Evolutionary conservation across 35 echinoderm and acorn worm species (phyloP).

Genomic region (Apostichopus parvimensis): DNA sequence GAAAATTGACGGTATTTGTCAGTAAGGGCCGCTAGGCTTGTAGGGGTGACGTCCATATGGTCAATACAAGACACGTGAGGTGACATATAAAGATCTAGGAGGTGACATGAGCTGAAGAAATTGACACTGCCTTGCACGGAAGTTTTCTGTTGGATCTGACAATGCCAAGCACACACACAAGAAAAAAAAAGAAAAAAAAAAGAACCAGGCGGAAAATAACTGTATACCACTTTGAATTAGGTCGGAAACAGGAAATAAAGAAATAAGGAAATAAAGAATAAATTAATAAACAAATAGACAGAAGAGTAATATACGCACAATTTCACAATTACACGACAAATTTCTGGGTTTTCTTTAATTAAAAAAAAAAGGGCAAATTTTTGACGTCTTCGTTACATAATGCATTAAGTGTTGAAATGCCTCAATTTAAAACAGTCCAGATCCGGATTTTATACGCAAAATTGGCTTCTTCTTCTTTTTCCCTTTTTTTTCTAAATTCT

Average conservation of each 20-base stretch:
- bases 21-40: constrained; percentile 4
- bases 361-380: too few relatives aligned
- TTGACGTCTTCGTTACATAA: too few relatives aligned
- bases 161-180: background rate
- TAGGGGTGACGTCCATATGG: background rate
- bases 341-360: too few relatives aligned
- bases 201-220: too few relatives aligned
- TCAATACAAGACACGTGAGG: constrained; percentile 6
- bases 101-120: background rate
- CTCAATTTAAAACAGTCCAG: too few relatives aligned
- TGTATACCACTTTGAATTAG: background rate
- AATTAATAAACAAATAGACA: too few relatives aligned
- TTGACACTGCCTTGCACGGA: constrained; percentile 9
- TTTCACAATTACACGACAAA: too few relatives aligned
- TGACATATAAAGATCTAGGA: constrained; percentile 14
- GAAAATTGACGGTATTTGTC: constrained; percentile 21
- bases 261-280: background rate
- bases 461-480: too few relatives aligned
- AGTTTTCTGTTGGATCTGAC: background rate
- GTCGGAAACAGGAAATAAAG: background rate
- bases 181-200: background rate
- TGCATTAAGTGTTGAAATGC: too few relatives aligned
- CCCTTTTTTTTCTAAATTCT: too few relatives aligned
- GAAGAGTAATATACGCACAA: too few relatives aligned
- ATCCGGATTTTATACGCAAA: too few relatives aligned